These are phyloP conservation scores for Bos indicus DNA, from an alignment of 2,113 vertebrate species.

Conservation along the genomic window DNA sequence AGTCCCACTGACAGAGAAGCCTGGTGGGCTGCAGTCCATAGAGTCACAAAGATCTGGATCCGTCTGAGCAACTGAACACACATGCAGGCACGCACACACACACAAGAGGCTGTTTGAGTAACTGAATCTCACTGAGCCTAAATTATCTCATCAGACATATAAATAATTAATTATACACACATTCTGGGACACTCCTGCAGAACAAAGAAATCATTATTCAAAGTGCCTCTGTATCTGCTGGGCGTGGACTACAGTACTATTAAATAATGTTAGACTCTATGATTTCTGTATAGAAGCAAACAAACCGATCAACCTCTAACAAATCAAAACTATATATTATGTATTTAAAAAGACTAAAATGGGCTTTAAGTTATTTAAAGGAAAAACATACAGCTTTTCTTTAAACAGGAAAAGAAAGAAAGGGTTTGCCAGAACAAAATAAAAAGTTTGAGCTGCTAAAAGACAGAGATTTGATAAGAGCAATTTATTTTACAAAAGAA, in stretches of 20 bases:
- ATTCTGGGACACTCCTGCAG: not conserved
- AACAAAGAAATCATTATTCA: not conserved
- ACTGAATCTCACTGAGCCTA: not conserved
- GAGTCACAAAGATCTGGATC: not conserved
- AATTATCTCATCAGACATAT: not conserved
- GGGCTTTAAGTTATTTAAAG: not conserved
- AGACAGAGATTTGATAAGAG: not conserved
- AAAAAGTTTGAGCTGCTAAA: not conserved
- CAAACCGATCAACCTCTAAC: not conserved
- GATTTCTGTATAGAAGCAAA: not conserved
- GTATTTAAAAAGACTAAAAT: not conserved
- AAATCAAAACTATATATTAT: not conserved
- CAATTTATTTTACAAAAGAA: not conserved
- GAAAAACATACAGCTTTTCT: not conserved
- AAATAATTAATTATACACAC: not conserved
- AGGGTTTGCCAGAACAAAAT: rapidly evolving
- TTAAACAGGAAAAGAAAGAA: not conserved
- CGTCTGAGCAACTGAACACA: not conserved
- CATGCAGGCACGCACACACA: rapidly evolving
- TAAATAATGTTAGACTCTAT: not conserved
- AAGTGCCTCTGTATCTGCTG: not conserved
- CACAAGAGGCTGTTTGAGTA: not conserved
- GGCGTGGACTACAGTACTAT: not conserved
- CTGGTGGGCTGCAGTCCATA: not conserved
- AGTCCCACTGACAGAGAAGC: not conserved